Evolutionary conservation across 2,113 vertebrate genomes (phyloP), one percentile per base, ranked within the genome.

Genomic region (Cyanistes caeruleus): DNA sequence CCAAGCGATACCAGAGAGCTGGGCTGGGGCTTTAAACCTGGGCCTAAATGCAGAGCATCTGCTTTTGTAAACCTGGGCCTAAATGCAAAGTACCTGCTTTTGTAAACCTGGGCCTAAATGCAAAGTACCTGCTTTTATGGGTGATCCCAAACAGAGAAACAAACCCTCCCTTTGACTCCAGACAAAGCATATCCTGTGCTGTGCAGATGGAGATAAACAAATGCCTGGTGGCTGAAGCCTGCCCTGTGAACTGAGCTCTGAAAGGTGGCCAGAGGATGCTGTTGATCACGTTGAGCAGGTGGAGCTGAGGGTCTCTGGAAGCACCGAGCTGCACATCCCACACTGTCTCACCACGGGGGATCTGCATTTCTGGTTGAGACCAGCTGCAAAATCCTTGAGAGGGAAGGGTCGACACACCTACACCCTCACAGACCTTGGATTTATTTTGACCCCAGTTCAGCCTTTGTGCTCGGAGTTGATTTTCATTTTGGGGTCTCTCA

Each of bases 31-130:
- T 97, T 94, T 96, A 96, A 97, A 58, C 41, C 41, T 44, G 22
- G 0, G 72, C 1, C 55, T 37, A 75, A 72, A 83, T 72, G 88
- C 81, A 95, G 95, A 97, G 89, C 11, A 28, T 25, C 15, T 49
- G 33, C 53, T 30, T 35, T 59, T 97, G 95, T 96, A 96, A 97
- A 97, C 93, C 89, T 23, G 31, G 15, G 93, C 65, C 96, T 96
- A 75, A 97, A 81, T 65, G 77, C 72, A 90, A 97, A 97, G 92
- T 75, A 96, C 86, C 97, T 88, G 79, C 70, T 97, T 90, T 82
- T 83, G 95, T 96, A 96, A 97, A 97, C 93, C 89, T 23, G 31
- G 15, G 93, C 65, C 96, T 96, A 75, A 97, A 81, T 65, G 77
- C 72, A 90, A 97, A 97, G 92, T 75, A 96, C 86, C 97, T 88